Base-by-base conservation (phyloP, 2,113 vertebrate species). In the Sceloporus undulatus region DNA sequence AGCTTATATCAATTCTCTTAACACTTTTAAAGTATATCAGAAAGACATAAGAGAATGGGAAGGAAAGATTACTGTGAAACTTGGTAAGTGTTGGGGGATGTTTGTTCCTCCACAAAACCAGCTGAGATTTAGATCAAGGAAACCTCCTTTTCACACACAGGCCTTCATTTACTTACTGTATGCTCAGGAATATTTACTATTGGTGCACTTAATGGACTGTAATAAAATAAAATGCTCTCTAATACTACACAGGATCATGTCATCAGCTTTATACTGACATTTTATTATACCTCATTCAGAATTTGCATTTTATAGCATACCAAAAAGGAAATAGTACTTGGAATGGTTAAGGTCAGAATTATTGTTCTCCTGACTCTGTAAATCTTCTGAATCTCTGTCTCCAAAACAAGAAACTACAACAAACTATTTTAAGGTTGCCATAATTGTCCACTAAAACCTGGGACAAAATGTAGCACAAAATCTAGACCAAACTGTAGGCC, bases 171-270 rank as follows among this genome's bases (percentile, higher is more conserved):
- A 27, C 13, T 91, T 93, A 77, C 79, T 16, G 54, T 84, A 90
- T 83, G 83, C 48, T 14, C 89, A 93, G 66, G 52, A 87, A 76
- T 59, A 85, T 75, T 68, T 91, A 89, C 40, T 86, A 75, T n/a
- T 90, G 85, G 88, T 91, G 40, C 87, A 38, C 89, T 89, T 92
- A 95, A 92, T 94, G 92, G 92, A 82, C 19, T 89, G 73, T 90
- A 92, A 94, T 90, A 93, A 91, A 93, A 95, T 91, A 93, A 90
- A 94, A 54, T 73, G 84, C 10, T 68, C 89, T 66, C 84, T 93
- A 92, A 23, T 85, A 89, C 85, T 40, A 90, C 92, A 87, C 86
- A 92, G 76, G 70, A 85, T 89, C 71, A 25, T 90, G 81, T 88
- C 4, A 91, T 93, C 89, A 91, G 85, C 83, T 94, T 91, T 84